phyloP scores from a whole-genome alignment of 2,113 vertebrate species.

The Petroica traversi region DNA sequence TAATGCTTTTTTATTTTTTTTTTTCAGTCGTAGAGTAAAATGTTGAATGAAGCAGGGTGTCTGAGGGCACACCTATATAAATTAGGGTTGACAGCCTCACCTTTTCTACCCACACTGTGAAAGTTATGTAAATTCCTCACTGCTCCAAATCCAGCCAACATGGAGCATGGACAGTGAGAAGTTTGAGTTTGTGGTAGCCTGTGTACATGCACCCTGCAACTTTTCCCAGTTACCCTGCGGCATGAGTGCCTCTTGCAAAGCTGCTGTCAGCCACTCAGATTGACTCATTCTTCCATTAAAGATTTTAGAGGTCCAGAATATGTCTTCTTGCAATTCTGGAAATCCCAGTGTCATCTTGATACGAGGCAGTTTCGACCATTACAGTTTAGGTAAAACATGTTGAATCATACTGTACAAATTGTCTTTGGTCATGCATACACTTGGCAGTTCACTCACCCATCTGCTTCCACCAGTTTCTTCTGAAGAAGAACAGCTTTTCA shows the following conservation, averaged over 20 bases:
- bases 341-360: background rate
- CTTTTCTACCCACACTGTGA: background rate
- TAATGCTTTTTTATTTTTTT: background rate
- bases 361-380: background rate
- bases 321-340: background rate
- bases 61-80: background rate
- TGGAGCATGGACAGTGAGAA: background rate
- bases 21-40: background rate
- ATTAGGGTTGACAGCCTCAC: background rate
- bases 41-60: background rate
- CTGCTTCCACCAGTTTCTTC: background rate
- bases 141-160: background rate
- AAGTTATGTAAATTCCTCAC: background rate
- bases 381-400: background rate
- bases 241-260: background rate
- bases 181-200: background rate
- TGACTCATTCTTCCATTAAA: background rate
- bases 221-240: background rate
- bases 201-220: background rate
- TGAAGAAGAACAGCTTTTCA: background rate
- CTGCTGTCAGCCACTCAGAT: background rate
- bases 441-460: background rate
- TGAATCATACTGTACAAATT: background rate
- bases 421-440: background rate
- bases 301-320: background rate